Base-by-base conservation (phyloP, 2,113 vertebrate species). In the Alligator sinensis region DNA sequence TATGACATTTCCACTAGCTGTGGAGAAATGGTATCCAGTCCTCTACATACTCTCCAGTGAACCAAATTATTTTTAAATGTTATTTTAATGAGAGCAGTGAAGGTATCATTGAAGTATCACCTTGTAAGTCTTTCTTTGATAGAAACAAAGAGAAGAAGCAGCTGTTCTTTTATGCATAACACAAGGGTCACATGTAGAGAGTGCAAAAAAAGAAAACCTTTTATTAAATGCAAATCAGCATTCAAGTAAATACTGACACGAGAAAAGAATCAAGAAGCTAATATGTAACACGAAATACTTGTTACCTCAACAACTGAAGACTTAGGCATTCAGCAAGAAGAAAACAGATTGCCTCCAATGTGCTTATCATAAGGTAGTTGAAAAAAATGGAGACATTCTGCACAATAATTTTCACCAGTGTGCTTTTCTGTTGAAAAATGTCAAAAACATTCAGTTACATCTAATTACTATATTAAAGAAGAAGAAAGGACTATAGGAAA, bases 221-320 rank as follows among this genome's bases (percentile, higher is more conserved):
- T 27, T 76, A 57, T 83, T 85, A 82, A 12, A 83, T 80, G 84
- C 27, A 21, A 70, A n/a, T 84, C 18, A 84, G 70, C 79, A 61
- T 91, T 84, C 60, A 70, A 90, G 61, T 86, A 95, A 92, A 80
- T 25, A 21, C 22, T 60, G 75, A n/a, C 87, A 92, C 22, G 87
- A 66, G 59, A 75, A 90, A 72, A 92, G 75, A 58, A 95, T 80
- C 54, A 80, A 24, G 12, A 38, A n/a, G 25, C 30, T 5, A 17
- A 9, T 60, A n/a, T 62, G 22, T 72, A 64, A 55, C 16, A 79
- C 8, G 80, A 57, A 47, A 54, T 4, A 82, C 0, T 0, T 22
- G n/a, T 75, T 90, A 87, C 85, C 84, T 93, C 84, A 85, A 28
- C 83, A 82, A 2, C 68, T 72, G 68, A 30, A 90, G 62, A 80